A percentile compares a stretch with the other conserved stretches of the same genome.
Evolutionary conservation across 2,797 vertebrate genomes (phyloP).

Genomic region (Parauchenoglanis ngamensis): DNA sequence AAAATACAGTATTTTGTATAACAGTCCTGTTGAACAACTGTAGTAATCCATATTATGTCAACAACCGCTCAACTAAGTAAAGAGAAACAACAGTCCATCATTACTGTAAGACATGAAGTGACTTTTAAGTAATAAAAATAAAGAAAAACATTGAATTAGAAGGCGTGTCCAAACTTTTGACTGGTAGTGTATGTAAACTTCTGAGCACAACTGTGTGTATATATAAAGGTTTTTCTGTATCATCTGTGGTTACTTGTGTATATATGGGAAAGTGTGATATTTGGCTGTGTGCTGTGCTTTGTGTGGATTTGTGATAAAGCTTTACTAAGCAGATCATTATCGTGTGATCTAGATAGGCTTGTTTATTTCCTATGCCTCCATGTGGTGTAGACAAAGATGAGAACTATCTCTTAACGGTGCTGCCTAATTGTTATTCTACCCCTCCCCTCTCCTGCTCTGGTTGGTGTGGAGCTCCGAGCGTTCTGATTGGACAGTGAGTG

Average conservation of each 20-base stretch:
- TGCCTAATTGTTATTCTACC: slow-evolving; percentile 63
- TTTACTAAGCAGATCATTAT: slow-evolving; percentile 4
- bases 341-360: not conserved
- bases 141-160: too few relatives aligned
- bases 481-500: slow-evolving; percentile 59
- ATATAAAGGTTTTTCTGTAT: not conserved
- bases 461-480: slow-evolving; percentile 56
- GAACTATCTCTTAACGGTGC: slow-evolving; percentile 38
- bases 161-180: too few relatives aligned
- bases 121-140: too few relatives aligned
- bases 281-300: not conserved
- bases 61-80: too few relatives aligned
- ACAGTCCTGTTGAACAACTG: too few relatives aligned
- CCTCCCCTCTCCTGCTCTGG: slow-evolving; percentile 37
- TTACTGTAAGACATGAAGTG: too few relatives aligned
- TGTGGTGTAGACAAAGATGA: slow-evolving; percentile 22
- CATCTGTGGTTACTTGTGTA: not conserved
- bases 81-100: too few relatives aligned
- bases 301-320: not conserved
- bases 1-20: too few relatives aligned
- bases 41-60: too few relatives aligned
- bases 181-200: too few relatives aligned
- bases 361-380: slow-evolving; percentile 20
- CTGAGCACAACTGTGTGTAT: too few relatives aligned
- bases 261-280: not conserved